Percentiles rank a stretch among this genome's conserved stretches.
These are phyloP conservation scores for Gila orcuttii DNA, from an alignment of 2,113 vertebrate genomes.

Conservation along the genomic window DNA sequence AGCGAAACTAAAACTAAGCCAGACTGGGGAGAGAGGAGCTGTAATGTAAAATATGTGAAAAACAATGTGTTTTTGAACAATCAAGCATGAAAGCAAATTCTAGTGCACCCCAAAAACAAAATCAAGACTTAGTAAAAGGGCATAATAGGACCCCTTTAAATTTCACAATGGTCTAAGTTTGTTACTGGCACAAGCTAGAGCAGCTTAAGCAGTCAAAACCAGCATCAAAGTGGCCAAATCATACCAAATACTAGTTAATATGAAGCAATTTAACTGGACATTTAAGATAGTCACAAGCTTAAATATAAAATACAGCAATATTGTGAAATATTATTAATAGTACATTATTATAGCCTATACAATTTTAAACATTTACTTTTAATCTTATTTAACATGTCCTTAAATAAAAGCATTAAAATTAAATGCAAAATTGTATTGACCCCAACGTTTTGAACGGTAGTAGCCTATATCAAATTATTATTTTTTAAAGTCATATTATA, in stretches of 20 bases:
- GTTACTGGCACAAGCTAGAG: neutral
- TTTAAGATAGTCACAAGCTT: neutral
- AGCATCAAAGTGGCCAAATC: neutral
- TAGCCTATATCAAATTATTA: neutral
- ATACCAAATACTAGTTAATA: neutral
- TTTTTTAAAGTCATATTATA: neutral
- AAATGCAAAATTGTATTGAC: neutral
- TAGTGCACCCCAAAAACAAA: too few species aligned
- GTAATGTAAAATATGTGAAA: too few species aligned
- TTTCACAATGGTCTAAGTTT: neutral
- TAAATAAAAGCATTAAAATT: neutral
- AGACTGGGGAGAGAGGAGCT: too few species aligned
- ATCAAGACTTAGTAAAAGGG: too few species aligned
- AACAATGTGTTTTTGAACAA: too few species aligned
- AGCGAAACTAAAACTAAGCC: too few species aligned
- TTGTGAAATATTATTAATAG: neutral
- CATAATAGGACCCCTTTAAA: neutral
- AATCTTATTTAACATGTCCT: neutral
- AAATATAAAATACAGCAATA: neutral
- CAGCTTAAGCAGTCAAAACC: neutral
- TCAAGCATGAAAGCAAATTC: too few species aligned
- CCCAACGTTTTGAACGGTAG: neutral
- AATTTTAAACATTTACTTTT: too few species aligned
- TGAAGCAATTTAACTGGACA: neutral
- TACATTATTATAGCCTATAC: too few species aligned